phyloP scores from a whole-genome alignment of 1,140 invertebrate genomes.

The Zaprionus kolodkinae region DNA sequence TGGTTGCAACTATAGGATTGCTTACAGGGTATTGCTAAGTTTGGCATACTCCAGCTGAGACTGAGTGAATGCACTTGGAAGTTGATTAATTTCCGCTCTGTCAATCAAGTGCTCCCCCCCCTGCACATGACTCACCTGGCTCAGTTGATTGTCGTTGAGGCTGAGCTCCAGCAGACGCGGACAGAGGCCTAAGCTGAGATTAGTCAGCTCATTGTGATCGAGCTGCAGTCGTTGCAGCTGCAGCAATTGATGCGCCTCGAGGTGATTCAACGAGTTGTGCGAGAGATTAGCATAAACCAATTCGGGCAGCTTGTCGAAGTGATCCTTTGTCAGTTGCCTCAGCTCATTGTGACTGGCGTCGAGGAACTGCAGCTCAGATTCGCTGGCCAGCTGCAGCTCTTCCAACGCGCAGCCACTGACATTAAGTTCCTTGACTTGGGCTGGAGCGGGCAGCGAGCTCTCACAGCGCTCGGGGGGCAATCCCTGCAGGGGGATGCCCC shows the following conservation, averaged over 20 bases:
- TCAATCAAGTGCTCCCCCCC: not conserved
- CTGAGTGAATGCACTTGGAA: not conserved
- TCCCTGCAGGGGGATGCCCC: not conserved
- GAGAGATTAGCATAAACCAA: conserved; percentile 75
- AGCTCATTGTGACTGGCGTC: conserved; percentile 74
- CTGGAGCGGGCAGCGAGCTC: conserved; percentile 63
- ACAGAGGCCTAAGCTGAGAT: conserved; percentile 53
- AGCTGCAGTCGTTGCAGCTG: conserved; percentile 63
- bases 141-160: conserved; percentile 63
- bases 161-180: conserved; percentile 54
- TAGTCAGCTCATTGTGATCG: conserved; percentile 62
- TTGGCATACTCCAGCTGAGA: not conserved
- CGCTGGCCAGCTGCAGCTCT: conserved; percentile 49
- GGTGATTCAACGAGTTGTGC: conserved; percentile 54
- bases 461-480: conserved; percentile 1
- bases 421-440: conserved; percentile 57
- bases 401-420: conserved; percentile 56
- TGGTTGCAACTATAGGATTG: not conserved
- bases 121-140: conserved; percentile 49
- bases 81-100: not conserved
- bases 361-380: conserved; percentile 57
- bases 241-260: conserved; percentile 56
- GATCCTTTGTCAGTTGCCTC: conserved; percentile 44
- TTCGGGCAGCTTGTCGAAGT: conserved; percentile 51
- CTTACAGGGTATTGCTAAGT: not conserved